Evolutionary conservation across 2,888 invertebrate species (phyloP), one percentile per base, ranked within the genome.

Genomic region (Erannis defoliaria): DNA sequence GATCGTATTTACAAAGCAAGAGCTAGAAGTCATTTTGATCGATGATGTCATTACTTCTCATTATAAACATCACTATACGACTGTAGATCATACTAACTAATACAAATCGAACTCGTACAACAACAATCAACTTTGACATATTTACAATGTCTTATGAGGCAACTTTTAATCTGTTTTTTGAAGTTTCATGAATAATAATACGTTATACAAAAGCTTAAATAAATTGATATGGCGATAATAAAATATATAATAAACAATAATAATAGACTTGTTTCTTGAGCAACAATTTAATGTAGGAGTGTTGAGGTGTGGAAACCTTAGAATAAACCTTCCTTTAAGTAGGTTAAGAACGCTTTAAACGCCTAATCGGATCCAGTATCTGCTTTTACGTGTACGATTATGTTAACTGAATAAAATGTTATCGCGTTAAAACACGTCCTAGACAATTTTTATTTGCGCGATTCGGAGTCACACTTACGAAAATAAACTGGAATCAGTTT

Each of bases 301-400:
- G 74, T 48, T 53, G 73, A 84, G 77, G 76, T 70, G 71, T 76
- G 63, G 87, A 88, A 85, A 78, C 85, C 86, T 71, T 82, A 85
- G 53, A 76, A 74, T 75, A 73, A 75, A 76, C 77, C 73, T 74
- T 70, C 70, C 64, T 72, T 58, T 76, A 86, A 82, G 78, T 85
- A 77, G 86, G 87, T 82, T 88, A 84, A 84, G 77, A 77, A 72
- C 76, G 72, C 70, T 76, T 75, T 77, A 72, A 82, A 77, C 77
- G 68, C 71, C 74, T 83, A 81, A 84, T 82, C 78, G 76, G 76
- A 78, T 80, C 68, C 73, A 66, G 71, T 71, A 56, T 62, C 42
- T 42, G 53, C 56, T 57, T 72, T 73, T 63, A 62, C 62, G 38
- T 54, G 63, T 64, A 45, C 64, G 64, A 76, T 71, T 58, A 70